Percentiles rank a stretch among this genome's conserved stretches.
These are phyloP conservation scores for Octopus sinensis DNA, from an alignment of 1,140 invertebrate species.

Conservation along the genomic window DNA sequence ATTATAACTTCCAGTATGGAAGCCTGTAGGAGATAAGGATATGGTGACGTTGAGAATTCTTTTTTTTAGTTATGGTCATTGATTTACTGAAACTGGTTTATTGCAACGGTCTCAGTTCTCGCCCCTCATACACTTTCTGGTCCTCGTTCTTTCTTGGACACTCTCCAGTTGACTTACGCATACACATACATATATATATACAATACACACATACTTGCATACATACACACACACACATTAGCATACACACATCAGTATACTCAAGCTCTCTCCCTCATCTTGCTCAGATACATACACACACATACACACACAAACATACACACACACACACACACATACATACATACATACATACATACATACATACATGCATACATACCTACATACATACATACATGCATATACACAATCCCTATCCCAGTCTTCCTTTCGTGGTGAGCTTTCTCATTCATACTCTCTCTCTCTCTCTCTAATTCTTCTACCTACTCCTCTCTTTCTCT, in stretches of 20 bases:
- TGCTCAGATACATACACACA: conserved; percentile 25
- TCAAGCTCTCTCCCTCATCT: not conserved
- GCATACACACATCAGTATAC: not conserved
- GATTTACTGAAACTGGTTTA: too few relatives aligned
- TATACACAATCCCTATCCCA: conserved; percentile 20
- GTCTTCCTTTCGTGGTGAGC: not conserved
- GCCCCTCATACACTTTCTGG: too few relatives aligned
- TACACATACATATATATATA: not conserved
- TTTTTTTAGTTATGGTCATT: too few relatives aligned
- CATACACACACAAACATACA: conserved; percentile 45
- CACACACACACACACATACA: conserved; percentile 20
- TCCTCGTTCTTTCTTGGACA: too few relatives aligned
- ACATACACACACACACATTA: not conserved
- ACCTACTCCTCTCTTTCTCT: not conserved
- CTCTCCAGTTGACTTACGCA: not conserved
- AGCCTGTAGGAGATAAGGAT: too few relatives aligned
- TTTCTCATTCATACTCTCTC: not conserved
- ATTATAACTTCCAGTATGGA: too few relatives aligned
- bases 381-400: conserved; percentile 29
- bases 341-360: conserved; percentile 31
- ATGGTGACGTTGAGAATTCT: too few relatives aligned
- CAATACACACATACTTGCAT: not conserved
- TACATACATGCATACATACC: conserved; percentile 30
- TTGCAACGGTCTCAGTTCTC: too few relatives aligned
- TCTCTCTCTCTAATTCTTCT: not conserved